A percentile compares a stretch with the other conserved stretches of the same genome.
Evolutionary conservation across 2,113 vertebrate genomes (phyloP).

Genomic region (Mus musculus): DNA sequence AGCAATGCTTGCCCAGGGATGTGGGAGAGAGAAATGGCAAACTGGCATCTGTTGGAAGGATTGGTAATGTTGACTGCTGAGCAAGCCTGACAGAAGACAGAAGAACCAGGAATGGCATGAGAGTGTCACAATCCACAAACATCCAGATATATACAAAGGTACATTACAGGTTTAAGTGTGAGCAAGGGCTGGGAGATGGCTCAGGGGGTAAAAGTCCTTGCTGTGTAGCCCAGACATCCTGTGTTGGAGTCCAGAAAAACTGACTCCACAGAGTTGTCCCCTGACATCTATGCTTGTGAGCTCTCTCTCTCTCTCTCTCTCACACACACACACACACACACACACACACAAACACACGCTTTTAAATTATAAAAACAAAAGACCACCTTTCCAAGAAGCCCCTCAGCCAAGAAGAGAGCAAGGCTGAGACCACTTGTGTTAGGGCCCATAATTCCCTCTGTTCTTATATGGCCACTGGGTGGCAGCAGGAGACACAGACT

Average conservation of each 20-base stretch:
- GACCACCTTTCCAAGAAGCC: not conserved
- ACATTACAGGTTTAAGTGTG: not conserved
- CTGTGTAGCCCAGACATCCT: not conserved
- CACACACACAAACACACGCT: not conserved
- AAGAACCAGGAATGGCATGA: not conserved
- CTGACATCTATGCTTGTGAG: not conserved
- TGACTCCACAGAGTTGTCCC: not conserved
- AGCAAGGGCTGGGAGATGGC: not conserved
- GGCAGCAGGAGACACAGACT: conserved; percentile 56
- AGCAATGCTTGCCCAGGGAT: not conserved
- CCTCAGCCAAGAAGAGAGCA: accelerated
- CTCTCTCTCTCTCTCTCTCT: too few species aligned
- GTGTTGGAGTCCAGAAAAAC: not conserved
- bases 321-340: not conserved
- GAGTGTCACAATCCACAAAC: not conserved
- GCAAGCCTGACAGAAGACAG: not conserved
- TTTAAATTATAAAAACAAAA: not conserved
- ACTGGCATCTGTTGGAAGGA: not conserved
- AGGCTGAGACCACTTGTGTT: accelerated
- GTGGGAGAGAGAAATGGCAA: not conserved
- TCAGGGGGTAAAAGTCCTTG: not conserved
- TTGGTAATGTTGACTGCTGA: not conserved
- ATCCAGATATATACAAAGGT: not conserved
- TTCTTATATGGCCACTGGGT: conserved; percentile 48
- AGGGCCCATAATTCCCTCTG: not conserved